Conservation (phyloP, 2,113 vertebrate species). For the Pterocles orientalis region DNA sequence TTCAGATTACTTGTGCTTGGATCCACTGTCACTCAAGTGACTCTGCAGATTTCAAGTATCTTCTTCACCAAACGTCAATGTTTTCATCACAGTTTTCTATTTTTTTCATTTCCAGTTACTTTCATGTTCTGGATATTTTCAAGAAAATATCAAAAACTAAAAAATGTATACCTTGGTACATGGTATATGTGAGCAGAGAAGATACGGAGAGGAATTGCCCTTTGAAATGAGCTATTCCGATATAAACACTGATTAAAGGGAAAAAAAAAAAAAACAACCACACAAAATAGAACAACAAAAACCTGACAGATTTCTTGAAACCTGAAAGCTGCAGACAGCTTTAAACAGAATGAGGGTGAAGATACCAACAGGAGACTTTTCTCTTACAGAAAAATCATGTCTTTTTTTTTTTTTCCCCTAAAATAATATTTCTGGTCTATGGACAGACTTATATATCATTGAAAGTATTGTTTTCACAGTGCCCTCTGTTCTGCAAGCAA, state of each 20-base stretch:
- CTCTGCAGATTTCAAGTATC: not conserved
- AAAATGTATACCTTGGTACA: not conserved
- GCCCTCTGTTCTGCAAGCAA: not conserved
- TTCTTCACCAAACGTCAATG: not conserved
- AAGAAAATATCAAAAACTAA: not conserved
- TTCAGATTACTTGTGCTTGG: accelerated
- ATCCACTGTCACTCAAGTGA: not conserved
- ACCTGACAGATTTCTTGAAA: not conserved
- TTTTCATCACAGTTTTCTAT: not conserved
- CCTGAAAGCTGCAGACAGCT: not conserved
- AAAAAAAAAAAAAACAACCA: not conserved
- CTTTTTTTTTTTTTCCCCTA: accelerated
- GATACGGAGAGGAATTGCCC: not conserved
- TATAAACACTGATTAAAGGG: not conserved
- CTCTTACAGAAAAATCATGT: not conserved
- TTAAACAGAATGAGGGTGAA: not conserved
- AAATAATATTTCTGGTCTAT: not conserved
- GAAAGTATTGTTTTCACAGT: not conserved
- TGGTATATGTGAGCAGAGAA: not conserved
- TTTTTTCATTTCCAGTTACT: not conserved
- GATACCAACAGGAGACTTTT: not conserved
- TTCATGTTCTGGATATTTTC: not conserved
- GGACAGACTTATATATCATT: not conserved
- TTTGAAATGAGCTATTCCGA: not conserved
- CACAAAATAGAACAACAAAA: not conserved